Conservation (phyloP, 2,888 invertebrate genomes). For the Oasisia sp. region DNA sequence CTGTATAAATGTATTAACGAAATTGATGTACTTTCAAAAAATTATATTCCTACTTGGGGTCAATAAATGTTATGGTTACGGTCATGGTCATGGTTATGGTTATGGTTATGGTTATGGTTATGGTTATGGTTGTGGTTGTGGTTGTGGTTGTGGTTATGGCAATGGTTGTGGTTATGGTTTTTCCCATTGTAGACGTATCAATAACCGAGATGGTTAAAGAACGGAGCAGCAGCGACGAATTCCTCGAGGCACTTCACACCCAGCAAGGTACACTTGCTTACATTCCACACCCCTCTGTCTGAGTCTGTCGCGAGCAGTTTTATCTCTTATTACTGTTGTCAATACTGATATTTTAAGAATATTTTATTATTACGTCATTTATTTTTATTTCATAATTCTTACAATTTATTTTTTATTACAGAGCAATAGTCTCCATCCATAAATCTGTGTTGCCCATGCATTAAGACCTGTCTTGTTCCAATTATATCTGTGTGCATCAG, state of each 20-base stretch:
- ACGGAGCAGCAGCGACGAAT: slow-evolving; percentile 79
- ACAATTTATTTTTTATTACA: neutral
- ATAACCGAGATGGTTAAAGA: slow-evolving; percentile 95
- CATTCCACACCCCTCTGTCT: no score
- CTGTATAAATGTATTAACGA: no score
- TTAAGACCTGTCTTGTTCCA: neutral
- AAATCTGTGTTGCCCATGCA: neutral
- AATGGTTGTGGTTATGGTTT: no score
- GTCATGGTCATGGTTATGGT: no score
- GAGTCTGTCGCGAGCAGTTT: no score
- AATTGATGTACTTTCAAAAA: no score
- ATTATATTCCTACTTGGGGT: no score
- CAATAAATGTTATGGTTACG: no score
- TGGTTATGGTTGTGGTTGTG: no score
- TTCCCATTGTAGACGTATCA: slow-evolving; percentile 78
- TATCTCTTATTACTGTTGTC: neutral
- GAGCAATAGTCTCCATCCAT: neutral
- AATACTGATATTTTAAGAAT: neutral
- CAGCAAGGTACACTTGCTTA: slow-evolving; percentile 73
- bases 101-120: no score
- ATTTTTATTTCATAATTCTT: neutral
- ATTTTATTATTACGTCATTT: neutral
- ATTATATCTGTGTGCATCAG: neutral
- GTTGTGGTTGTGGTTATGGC: no score
- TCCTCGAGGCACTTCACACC: slow-evolving; percentile 81